Conservation (phyloP, 2,888 invertebrate genomes). For the Apantesis nais region DNA sequence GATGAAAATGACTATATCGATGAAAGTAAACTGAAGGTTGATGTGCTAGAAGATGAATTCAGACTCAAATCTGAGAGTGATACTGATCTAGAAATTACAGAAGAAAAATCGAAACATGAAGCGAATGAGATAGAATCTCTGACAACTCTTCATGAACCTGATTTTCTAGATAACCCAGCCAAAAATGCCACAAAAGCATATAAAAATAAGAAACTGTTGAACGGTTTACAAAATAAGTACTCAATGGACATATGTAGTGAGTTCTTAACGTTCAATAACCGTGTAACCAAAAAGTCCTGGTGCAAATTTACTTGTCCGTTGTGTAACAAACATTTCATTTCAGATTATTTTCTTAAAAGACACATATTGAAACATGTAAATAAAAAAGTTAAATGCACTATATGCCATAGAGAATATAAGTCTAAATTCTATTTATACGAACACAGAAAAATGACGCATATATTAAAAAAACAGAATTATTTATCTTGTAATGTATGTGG, state of each 20-base stretch:
- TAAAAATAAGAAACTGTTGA: conserved; percentile 54
- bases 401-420: conserved; percentile 58
- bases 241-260: conserved; percentile 64
- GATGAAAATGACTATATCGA: conserved; percentile 53
- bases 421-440: conserved; percentile 72
- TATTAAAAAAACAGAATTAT: conserved; percentile 49
- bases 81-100: conserved; percentile 29
- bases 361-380: conserved; percentile 68
- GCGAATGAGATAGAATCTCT: background rate
- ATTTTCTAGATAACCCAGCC: conserved; percentile 43
- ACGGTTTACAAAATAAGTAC: conserved; percentile 56
- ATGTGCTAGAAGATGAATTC: conserved; percentile 77
- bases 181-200: conserved; percentile 59
- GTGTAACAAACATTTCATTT: conserved; percentile 73
- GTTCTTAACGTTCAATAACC: conserved; percentile 72
- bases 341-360: conserved; percentile 70
- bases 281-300: conserved; percentile 40
- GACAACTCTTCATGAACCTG: background rate
- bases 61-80: conserved; percentile 66
- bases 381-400: conserved; percentile 56
- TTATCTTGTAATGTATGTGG: conserved; percentile 64
- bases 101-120: background rate
- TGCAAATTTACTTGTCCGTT: conserved; percentile 66
- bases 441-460: conserved; percentile 68
- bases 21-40: conserved; percentile 62